Evolutionary conservation across 2,888 invertebrate species (phyloP), one percentile per base, ranked within the genome.

Genomic region (Himalopsyche tibetana): DNA sequence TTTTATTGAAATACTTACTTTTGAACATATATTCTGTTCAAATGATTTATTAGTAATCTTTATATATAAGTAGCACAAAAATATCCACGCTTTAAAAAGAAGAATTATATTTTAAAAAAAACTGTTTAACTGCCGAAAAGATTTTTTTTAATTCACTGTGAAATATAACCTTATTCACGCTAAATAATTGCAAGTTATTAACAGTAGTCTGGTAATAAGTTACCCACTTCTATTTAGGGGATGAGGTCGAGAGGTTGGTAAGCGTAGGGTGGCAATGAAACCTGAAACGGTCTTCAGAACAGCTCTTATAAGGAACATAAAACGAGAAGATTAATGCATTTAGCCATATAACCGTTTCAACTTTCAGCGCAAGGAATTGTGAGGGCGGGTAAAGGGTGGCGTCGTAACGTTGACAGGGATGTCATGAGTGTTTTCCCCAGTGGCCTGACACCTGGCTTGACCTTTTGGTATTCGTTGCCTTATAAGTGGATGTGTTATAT

Each of bases 291-390:
- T 63, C 63, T 63, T 63, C 63, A 63, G 19, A 19, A 28, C 19
- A 19, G 19, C 63, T 63, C 28, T 19, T 63, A 63, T 63, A 63
- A 63, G 63, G 63, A 63, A 63, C 63, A 63, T 63, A 63, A 63
- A 63, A 63, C 19, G 63, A 63, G 63, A 63, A 63, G 63, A 63
- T 63, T 63, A 63, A 63, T 28, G 63, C 63, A 63, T 63, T 63
- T 19, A 63, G 63, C 63, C 63, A 63, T 63, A 63, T 63, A 63
- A 63, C n/a, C 19, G 63, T 28, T 63, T 63, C 63, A 63, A 63
- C 63, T 63, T 63, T 63, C 63, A 28, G 8, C 19, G 63, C 63
- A 63, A 63, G 63, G n/a, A 63, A 63, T 63, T 63, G 63, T 63
- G 63, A 63, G 63, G 63, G 63, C 19, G n/a, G 63, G 11, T 28